phyloP scores from a whole-genome alignment of 2,113 vertebrate genomes.

The Clarias batrachus region DNA sequence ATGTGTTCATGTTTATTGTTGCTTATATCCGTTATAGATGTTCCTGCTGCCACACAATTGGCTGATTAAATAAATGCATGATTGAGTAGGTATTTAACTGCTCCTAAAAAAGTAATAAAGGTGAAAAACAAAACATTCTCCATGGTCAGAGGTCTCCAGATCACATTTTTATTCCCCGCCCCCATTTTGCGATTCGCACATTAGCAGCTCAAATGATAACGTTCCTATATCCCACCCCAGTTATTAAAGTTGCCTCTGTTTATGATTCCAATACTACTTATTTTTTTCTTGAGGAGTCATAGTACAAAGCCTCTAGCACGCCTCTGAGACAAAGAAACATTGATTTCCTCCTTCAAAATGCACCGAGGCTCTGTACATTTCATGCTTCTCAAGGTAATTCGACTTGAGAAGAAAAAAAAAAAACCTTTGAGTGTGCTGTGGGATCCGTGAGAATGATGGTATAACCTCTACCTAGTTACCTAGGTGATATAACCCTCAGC shows the following conservation, averaged over 20 bases:
- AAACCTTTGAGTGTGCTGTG: slow-evolving; percentile 21
- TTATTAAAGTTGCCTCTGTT: neutral
- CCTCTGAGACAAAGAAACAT: slow-evolving; percentile 18
- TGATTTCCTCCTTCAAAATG: slow-evolving; percentile 4
- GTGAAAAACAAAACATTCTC: neutral
- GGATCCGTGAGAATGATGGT: neutral
- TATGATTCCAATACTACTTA: slow-evolving; percentile 27
- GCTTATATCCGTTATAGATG: neutral
- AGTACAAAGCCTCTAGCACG: slow-evolving; percentile 37
- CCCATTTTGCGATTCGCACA: slow-evolving; percentile 25
- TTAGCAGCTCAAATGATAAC: slow-evolving; percentile 21
- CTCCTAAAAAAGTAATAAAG: neutral
- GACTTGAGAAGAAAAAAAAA: slow-evolving; percentile 3
- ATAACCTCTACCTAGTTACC: slow-evolving; percentile 46
- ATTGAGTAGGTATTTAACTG: neutral
- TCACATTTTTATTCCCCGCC: neutral
- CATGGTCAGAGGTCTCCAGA: neutral
- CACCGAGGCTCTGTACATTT: slow-evolving; percentile 20
- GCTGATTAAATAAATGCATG: neutral
- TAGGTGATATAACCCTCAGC: slow-evolving; percentile 33
- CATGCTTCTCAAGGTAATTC: slow-evolving; percentile 28
- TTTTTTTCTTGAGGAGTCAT: slow-evolving; percentile 27
- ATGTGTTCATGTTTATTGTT: too few species aligned
- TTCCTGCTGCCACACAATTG: neutral
- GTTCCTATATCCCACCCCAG: neutral